Evolutionary conservation across 2,888 invertebrate species (phyloP).

Genomic region (Pocota personata): DNA sequence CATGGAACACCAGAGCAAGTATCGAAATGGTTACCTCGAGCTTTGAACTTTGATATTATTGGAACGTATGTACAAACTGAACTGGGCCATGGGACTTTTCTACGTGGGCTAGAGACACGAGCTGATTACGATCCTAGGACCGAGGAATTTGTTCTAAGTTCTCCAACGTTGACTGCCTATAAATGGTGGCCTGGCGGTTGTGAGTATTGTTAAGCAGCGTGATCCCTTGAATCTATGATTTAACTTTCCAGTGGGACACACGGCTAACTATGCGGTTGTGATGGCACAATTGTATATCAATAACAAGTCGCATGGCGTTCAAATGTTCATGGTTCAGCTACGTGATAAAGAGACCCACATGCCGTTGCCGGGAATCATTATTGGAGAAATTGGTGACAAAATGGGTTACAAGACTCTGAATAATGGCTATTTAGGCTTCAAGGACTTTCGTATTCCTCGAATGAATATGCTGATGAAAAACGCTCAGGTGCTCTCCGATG

Average conservation of each 20-base stretch:
- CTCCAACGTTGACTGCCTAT: conserved; percentile 93
- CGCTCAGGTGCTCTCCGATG: conserved; percentile 94
- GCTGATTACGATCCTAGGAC: conserved; percentile 92
- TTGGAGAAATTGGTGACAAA: conserved; percentile 97
- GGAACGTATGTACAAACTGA: conserved; percentile 98
- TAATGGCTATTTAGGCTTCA: conserved; percentile 95
- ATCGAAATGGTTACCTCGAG: conserved; percentile 91
- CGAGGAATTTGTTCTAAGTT: conserved; percentile 93
- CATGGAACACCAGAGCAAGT: conserved; percentile 93
- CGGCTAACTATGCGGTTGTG: conserved; percentile 95
- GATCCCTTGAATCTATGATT: not conserved
- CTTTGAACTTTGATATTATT: conserved; percentile 90
- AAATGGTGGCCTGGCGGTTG: conserved; percentile 99
- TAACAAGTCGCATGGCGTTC: conserved; percentile 92
- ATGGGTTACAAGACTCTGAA: conserved; percentile 95
- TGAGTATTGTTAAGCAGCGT: conserved; percentile 83
- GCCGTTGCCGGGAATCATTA: conserved; percentile 92
- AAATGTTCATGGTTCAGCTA: conserved; percentile 95
- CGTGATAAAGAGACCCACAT: conserved; percentile 93
- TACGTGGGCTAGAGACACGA: conserved; percentile 93
- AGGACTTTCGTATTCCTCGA: conserved; percentile 93
- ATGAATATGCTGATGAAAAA: conserved; percentile 96
- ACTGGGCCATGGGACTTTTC: conserved; percentile 95
- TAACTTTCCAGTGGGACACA: conserved; percentile 90
- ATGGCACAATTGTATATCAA: conserved; percentile 94